Percentiles rank a stretch among this genome's conserved stretches.
These are phyloP conservation scores for Ischnura elegans DNA, from an alignment of 2,888 invertebrate species.

Conservation along the genomic window DNA sequence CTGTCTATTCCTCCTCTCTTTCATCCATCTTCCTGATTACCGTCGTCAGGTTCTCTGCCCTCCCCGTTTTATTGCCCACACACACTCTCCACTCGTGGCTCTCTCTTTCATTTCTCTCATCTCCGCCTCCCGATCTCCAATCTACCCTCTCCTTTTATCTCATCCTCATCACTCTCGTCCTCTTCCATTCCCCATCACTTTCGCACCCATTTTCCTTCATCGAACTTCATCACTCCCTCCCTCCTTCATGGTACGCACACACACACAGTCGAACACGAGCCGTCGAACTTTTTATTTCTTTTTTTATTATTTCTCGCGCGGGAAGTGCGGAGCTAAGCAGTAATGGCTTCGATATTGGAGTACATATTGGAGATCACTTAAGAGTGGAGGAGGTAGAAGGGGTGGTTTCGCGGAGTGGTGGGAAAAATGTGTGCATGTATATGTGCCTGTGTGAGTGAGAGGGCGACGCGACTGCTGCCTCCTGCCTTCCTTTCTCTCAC, in stretches of 20 bases:
- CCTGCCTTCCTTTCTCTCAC: too few species aligned
- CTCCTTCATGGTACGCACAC: too few species aligned
- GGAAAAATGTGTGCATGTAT: background rate
- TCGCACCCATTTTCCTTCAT: too few species aligned
- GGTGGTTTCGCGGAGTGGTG: background rate
- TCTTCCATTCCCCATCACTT: background rate
- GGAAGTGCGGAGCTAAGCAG: conserved; percentile 58
- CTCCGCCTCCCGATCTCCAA: conserved; percentile 12
- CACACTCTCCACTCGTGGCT: too few species aligned
- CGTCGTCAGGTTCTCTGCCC: background rate
- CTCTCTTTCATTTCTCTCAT: background rate
- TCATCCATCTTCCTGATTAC: background rate
- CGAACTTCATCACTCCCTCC: too few species aligned
- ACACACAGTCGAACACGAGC: too few species aligned
- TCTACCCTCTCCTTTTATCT: background rate
- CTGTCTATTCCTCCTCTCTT: background rate
- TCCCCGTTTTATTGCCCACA: too few species aligned
- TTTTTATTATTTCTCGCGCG: conserved; percentile 51
- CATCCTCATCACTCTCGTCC: too few species aligned
- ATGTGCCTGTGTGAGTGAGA: background rate
- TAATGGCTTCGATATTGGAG: conserved; percentile 66
- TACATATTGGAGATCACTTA: conserved; percentile 64
- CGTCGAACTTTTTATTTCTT: background rate
- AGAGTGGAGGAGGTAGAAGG: background rate
- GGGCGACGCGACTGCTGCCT: conserved; percentile 14